Evolutionary conservation across 1,140 invertebrate genomes (phyloP), one percentile per base, ranked within the genome.

Genomic region (Asbolus verrucosus): DNA sequence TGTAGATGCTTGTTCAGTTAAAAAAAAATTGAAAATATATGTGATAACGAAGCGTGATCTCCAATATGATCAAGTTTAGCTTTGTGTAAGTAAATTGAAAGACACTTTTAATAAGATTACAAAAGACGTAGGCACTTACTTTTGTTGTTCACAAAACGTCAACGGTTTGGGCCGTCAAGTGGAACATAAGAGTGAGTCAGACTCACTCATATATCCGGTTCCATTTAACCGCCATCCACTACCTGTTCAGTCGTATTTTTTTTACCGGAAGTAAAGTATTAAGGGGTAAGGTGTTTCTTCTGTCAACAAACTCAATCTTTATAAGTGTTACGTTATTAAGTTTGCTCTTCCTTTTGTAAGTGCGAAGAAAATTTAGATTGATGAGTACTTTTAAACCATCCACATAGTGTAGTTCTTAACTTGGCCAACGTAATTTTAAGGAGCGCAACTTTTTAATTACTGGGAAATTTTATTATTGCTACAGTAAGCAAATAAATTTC

Each of bases 181-280:
- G 46, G 46, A 54, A 54, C 46, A 24, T 4, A 11, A 3, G 24
- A 54, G 46, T 54, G 46, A 54, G 18, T 54, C 46, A 54, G 46
- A 54, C 19, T n/a, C 46, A 54, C 46, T 54, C 18, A 21, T 54
- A 54, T 21, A 27, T 54, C 46, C 46, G 46, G 46, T 54, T 54
- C 46, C 46, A 54, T 54, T 54, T 54, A 54, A 54, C 46, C 46
- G 46, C 21, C 46, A 27, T 54, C 21, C 46, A 24, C 46, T 54
- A 54, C 46, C 46, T 54, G 46, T 54, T 27, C 46, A 16, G 19
- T 6, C 46, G 46, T 54, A 54, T 54, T 54, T 54, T 54, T 27
- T 54, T 54, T 54, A 54, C 19, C 19, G 46, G 46, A 54, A 54
- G 46, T 54, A 27, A 24, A 54, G 46, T 54, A 21, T 54, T 54